Base-by-base conservation (phyloP, 2,888 invertebrate genomes). In the Acronicta leporina region DNA sequence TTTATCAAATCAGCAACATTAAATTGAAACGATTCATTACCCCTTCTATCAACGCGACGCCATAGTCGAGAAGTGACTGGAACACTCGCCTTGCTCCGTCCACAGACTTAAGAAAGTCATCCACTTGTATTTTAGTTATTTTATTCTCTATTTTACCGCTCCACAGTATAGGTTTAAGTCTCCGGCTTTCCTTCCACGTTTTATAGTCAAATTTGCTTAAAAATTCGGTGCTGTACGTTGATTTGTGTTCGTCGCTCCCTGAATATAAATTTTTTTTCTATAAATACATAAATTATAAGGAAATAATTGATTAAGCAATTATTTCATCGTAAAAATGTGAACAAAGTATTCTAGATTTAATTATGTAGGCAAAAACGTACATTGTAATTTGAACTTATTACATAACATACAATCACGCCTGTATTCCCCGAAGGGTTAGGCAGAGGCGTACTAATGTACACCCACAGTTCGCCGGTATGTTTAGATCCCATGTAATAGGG, bases 191-290 rank as follows among this genome's bases (percentile, higher is more conserved):
- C 14, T 77, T 88, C 90, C 92, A 92, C 10, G 79, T 81, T 27
- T 80, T 75, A 57, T 87, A 88, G 20, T 90, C 84, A 57, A 88
- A 92, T 72, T 90, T 83, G 52, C 63, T 69, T 14, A 96, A 82
- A 82, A 95, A 96, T 1, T 92, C 84, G 0, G 93, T 71, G 30
- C 88, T 68, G 73, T 95, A 96, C 5, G 64, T 79, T 0, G 96
- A 96, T 69, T 87, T 74, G 75, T 96, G 96, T 0, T 87, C 85
- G 81, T 96, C 96, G 48, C 87, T 91, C 96, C 96, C 96, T 96
- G 73, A 58, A 89, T 27, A 48, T 7, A 41, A 56, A 47, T 14
- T 15, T 5, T 27, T 45, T 35, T 13, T 42, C 11, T 20, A 14
- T 44, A 11, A 43, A 48, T 15, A 14, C 15, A 20, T 11, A 8